Conservation (phyloP, 2,113 vertebrate species). For the Oenanthe melanoleuca region DNA sequence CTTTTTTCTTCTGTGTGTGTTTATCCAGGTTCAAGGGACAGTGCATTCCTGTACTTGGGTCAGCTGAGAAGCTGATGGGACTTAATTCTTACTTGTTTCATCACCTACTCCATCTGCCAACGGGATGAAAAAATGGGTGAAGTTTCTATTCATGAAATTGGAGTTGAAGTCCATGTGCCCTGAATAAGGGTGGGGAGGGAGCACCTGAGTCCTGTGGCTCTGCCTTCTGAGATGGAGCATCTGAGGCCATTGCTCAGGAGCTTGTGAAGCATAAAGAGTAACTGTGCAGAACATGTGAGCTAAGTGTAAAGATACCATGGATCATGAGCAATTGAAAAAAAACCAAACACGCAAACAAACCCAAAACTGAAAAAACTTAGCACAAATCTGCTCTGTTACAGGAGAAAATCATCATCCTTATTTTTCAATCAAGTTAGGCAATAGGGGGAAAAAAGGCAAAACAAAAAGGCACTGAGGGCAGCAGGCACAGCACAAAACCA, state of each 20-base stretch:
- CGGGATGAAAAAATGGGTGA: background rate
- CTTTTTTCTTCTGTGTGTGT: background rate
- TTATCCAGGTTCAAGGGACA: background rate
- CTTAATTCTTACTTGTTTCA: background rate
- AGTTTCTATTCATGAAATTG: background rate
- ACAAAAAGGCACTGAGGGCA: background rate
- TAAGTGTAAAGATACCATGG: background rate
- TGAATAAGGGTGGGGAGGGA: background rate
- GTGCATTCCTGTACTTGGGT: background rate
- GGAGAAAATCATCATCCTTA: background rate
- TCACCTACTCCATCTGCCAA: background rate
- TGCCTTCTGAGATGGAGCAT: background rate
- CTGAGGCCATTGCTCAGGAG: background rate
- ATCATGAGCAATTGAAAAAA: background rate
- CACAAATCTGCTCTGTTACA: background rate
- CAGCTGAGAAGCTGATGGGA: background rate
- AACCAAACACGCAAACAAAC: background rate
- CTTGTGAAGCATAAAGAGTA: background rate
- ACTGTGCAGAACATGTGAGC: background rate
- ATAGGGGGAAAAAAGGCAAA: background rate
- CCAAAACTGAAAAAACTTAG: accelerated
- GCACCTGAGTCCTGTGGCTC: background rate
- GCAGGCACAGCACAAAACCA: background rate
- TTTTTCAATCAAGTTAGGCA: background rate
- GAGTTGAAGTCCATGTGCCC: background rate